Evolutionary conservation across 2,113 vertebrate species (phyloP).

Genomic region (Camelus bactrianus): DNA sequence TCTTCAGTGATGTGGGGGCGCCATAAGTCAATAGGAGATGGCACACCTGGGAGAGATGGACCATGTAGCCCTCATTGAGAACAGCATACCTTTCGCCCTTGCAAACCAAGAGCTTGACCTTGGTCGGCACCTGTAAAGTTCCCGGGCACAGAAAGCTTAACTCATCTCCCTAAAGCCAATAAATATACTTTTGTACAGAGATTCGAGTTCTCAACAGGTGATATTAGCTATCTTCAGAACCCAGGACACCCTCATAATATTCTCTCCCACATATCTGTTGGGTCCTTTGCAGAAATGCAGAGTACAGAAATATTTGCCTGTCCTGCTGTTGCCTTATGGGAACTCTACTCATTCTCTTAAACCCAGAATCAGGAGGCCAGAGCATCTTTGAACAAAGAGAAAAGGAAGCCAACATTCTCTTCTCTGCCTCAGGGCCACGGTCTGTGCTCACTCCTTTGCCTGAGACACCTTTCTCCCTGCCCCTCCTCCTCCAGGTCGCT

Average conservation of each 20-base stretch:
- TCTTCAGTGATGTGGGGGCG: neutral
- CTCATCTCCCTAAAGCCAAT: neutral
- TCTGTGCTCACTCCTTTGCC: neutral
- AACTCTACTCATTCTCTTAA: neutral
- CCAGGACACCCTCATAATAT: neutral
- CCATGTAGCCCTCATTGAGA: neutral
- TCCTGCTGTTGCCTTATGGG: neutral
- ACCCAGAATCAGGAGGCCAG: neutral
- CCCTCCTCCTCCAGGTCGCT: neutral
- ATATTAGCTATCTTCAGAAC: neutral
- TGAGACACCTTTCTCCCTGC: neutral
- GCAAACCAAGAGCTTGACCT: neutral
- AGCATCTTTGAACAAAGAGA: neutral
- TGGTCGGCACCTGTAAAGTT: neutral
- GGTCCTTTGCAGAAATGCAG: neutral
- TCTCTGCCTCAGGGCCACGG: neutral
- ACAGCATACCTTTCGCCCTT: neutral
- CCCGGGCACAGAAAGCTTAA: neutral
- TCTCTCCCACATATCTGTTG: neutral
- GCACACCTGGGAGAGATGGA: neutral
- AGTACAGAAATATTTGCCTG: neutral
- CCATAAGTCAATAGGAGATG: neutral
- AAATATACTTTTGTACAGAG: neutral
- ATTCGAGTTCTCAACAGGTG: neutral
- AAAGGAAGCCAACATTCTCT: neutral